Percentiles rank a stretch among this genome's conserved stretches.
These are phyloP conservation scores for Clarias macrocephalus DNA, from an alignment of 2,113 vertebrate species.

Conservation along the genomic window DNA sequence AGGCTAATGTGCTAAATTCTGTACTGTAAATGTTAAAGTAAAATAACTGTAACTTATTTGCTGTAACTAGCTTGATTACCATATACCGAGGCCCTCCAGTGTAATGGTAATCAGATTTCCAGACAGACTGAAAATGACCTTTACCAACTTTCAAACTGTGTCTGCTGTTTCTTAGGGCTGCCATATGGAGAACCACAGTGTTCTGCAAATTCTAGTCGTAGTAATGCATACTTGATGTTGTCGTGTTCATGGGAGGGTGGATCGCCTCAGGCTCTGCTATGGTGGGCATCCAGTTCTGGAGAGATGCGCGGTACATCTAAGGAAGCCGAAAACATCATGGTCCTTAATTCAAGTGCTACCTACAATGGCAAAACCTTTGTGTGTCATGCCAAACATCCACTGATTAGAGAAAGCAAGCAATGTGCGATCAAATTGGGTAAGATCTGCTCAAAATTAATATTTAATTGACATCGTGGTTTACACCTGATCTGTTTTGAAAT, in stretches of 20 bases:
- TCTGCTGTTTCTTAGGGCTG: slow-evolving; percentile 66
- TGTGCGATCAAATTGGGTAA: slow-evolving; percentile 82
- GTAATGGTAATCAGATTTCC: not conserved
- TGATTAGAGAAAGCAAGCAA: slow-evolving; percentile 58
- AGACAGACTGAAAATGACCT: not conserved
- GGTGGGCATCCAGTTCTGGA: slow-evolving; percentile 73
- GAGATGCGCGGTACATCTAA: slow-evolving; percentile 60
- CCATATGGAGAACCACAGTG: slow-evolving; percentile 75
- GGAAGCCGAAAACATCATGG: slow-evolving; percentile 67
- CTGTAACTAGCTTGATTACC: not conserved
- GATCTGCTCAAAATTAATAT: not conserved
- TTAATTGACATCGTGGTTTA: not conserved
- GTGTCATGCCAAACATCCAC: slow-evolving; percentile 78
- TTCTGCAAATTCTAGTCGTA: slow-evolving; percentile 69
- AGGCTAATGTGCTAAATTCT: not conserved
- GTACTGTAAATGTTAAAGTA: not conserved
- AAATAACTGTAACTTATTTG: not conserved
- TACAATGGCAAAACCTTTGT: slow-evolving; percentile 73
- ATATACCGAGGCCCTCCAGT: not conserved
- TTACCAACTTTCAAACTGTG: not conserved
- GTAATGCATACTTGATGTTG: slow-evolving; percentile 76
- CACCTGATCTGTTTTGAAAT: not conserved
- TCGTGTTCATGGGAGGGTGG: slow-evolving; percentile 86
- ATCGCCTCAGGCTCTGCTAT: slow-evolving; percentile 70
- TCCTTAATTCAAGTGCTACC: slow-evolving; percentile 67